Conservation (phyloP, 1,140 invertebrate genomes). For the Ostrea edulis region DNA sequence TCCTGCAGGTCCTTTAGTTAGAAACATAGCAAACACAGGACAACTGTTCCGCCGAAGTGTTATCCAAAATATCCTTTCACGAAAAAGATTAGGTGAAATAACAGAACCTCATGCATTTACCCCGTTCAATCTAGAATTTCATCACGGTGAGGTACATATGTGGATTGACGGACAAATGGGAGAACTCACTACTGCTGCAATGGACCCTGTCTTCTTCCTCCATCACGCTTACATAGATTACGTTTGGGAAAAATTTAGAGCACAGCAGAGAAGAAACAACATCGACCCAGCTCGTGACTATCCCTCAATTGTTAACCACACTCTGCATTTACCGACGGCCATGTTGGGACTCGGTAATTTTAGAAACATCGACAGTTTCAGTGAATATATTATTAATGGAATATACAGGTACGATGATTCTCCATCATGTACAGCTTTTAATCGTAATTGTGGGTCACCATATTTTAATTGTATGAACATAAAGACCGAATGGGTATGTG, state of each 20-base stretch:
- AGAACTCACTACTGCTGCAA: slow-evolving; percentile 71
- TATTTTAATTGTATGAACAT: slow-evolving; percentile 58
- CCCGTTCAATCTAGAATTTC: slow-evolving; percentile 69
- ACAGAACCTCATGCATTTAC: slow-evolving; percentile 54
- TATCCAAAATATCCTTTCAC: slow-evolving; percentile 57
- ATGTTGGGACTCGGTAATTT: slow-evolving; percentile 53
- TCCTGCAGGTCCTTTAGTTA: slow-evolving; percentile 58
- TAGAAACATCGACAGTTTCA: slow-evolving; percentile 65
- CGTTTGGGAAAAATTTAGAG: slow-evolving; percentile 73
- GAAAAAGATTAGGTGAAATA: slow-evolving; percentile 51
- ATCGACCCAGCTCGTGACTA: slow-evolving; percentile 64
- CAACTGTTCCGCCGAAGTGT: slow-evolving; percentile 50
- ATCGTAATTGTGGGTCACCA: slow-evolving; percentile 66
- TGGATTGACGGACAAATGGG: slow-evolving; percentile 74
- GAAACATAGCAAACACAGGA: slow-evolving; percentile 59
- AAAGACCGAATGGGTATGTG: slow-evolving; percentile 31
- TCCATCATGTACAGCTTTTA: slow-evolving; percentile 61
- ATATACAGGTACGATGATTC: slow-evolving; percentile 65
- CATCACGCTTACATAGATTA: slow-evolving; percentile 79
- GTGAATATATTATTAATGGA: slow-evolving; percentile 60
- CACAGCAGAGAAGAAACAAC: slow-evolving; percentile 61
- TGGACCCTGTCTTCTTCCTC: slow-evolving; percentile 78
- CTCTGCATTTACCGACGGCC: slow-evolving; percentile 44
- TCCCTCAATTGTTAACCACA: slow-evolving; percentile 57
- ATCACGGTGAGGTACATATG: slow-evolving; percentile 71